Conservation (phyloP, 1,140 invertebrate species). For the Papilio polyxenes region DNA sequence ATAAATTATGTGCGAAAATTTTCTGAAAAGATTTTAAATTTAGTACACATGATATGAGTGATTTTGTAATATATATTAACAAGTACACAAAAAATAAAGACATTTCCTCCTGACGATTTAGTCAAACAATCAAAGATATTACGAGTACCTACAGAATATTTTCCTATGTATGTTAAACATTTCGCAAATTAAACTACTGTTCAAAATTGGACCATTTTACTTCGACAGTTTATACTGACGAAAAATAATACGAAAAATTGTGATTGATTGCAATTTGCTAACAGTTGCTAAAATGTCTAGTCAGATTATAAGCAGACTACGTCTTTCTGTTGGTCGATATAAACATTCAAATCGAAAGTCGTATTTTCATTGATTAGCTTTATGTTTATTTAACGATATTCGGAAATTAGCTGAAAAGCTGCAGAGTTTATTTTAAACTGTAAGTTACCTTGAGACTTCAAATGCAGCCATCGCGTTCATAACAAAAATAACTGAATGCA, state of each 20-base stretch:
- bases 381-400: background rate
- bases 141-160: too few relatives aligned
- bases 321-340: too few relatives aligned
- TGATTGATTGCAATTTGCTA: background rate
- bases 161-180: too few relatives aligned
- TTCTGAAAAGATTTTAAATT: background rate
- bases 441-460: slow-evolving; percentile 33
- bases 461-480: background rate
- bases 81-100: too few relatives aligned
- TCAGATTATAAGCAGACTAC: background rate
- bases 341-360: background rate
- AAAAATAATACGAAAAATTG: background rate
- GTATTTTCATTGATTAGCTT: slow-evolving; percentile 39
- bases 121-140: too few relatives aligned
- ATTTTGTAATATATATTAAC: background rate
- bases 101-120: too few relatives aligned
- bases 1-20: background rate
- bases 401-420: background rate
- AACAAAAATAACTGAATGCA: slow-evolving; percentile 32
- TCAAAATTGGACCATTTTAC: background rate
- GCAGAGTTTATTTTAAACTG: slow-evolving; percentile 18
- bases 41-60: background rate
- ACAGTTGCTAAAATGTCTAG: background rate
- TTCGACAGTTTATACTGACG: background rate
- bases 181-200: too few relatives aligned